These are phyloP conservation scores for Andrena fulva DNA, from an alignment of 2,888 invertebrate genomes.

Conservation along the genomic window DNA sequence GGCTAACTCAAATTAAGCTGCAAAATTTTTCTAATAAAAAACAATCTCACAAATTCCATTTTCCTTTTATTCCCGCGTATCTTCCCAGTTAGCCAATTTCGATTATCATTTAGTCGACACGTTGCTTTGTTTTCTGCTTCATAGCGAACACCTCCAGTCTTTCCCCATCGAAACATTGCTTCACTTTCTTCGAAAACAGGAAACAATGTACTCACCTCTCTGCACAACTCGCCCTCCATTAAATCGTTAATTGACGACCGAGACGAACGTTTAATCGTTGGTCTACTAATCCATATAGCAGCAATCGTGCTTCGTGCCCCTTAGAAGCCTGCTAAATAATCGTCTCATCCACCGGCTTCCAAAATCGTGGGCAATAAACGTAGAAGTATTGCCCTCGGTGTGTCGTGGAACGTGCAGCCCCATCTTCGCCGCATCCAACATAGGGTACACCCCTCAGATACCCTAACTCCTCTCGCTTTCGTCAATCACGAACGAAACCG, in stretches of 20 bases:
- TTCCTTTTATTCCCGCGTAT: neutral
- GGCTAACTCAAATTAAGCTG: too few relatives aligned
- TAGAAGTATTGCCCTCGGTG: neutral
- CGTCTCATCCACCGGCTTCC: neutral
- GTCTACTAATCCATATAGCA: neutral
- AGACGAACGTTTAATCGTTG: neutral
- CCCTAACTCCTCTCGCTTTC: neutral
- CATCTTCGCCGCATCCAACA: slow-evolving; percentile 6
- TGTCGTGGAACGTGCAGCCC: slow-evolving; percentile 27
- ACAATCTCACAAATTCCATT: neutral
- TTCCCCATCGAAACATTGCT: neutral
- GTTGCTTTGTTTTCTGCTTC: neutral
- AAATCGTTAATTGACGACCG: neutral
- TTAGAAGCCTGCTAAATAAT: neutral
- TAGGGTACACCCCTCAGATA: too few relatives aligned
- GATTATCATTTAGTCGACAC: neutral
- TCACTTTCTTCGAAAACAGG: neutral
- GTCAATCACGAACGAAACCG: neutral
- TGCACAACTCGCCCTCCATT: neutral
- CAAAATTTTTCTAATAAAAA: too few relatives aligned
- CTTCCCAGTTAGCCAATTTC: slow-evolving; percentile 33
- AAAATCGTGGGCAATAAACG: neutral
- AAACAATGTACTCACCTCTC: neutral
- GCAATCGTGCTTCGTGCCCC: neutral
- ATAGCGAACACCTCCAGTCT: neutral